Evolutionary conservation across 2,113 vertebrate genomes (phyloP), one percentile per base, ranked within the genome.

Genomic region (Odontophorus gujanensis): DNA sequence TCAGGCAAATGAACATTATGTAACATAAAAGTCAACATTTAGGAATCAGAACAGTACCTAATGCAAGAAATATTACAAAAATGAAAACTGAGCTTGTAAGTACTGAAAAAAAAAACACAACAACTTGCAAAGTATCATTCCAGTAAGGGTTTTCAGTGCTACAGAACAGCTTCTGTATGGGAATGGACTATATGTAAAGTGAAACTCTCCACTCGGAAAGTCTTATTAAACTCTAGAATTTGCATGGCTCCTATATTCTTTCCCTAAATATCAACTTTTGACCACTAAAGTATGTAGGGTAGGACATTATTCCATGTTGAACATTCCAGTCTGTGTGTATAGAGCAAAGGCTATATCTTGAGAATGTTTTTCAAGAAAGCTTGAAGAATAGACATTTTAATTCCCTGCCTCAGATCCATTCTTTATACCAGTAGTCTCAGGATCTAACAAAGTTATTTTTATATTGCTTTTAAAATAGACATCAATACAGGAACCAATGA

Each of bases 71-170:
- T 71, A 53, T 32, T 58, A 53, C 3, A 53, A 3, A 40, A 72
- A 66, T 15, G 0, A 67, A 63, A 88, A 11, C 30, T 67, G 47
- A 58, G 67, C 5, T 88, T 77, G 43, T 68, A n/a, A 91, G 89
- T 65, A 55, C 24, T 45, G 38, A 86, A 50, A 26, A 63, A 68
- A 89, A 55, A 26, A 63, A 38, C 7, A 38, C 38, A 38, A 38
- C 38, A 38, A 77, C 2, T 85, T n/a, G 10, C 24, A 4, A 63
- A 3, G 1, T 24, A 76, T 59, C 59, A 40, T 36, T 3, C 72
- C 3, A 0, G 2, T 20, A 59, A 77, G 9, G 12, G 4, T 76
- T 9, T 21, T 55, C 38, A 80, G 18, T 1, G 2, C 13, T 48
- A 85, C 14, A 88, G 34, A 82, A 30, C 3, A 89, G 26, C 1